A percentile compares a stretch with the other conserved stretches of the same genome.
phyloP scores from a whole-genome alignment of 2,113 vertebrate genomes.

The Mastomys natalensis region DNA sequence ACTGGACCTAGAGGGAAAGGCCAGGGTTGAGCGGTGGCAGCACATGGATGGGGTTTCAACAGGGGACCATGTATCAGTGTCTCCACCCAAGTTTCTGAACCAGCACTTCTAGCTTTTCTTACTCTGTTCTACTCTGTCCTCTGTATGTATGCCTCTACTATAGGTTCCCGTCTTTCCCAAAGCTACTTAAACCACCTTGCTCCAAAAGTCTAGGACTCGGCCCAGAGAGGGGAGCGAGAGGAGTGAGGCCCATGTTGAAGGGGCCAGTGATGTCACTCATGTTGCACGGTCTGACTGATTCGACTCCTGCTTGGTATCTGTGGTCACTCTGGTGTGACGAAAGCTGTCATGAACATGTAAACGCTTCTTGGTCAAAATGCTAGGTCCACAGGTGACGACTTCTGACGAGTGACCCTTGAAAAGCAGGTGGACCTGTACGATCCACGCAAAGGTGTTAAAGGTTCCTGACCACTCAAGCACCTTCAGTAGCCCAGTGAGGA shows the following conservation, averaged over 20 bases:
- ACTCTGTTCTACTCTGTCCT: neutral
- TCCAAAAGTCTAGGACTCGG: neutral
- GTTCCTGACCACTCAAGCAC: neutral
- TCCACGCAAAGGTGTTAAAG: too few species aligned
- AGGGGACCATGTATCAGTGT: neutral
- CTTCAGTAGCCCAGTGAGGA: neutral
- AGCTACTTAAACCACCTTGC: neutral
- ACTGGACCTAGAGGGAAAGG: conserved; percentile 90
- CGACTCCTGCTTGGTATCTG: neutral
- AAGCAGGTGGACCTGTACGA: neutral
- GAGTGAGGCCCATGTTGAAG: neutral
- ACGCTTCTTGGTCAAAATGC: neutral
- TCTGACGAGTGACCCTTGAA: neutral
- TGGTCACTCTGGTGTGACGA: neutral
- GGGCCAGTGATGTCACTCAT: neutral
- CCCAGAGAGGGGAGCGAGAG: neutral
- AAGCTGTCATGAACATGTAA: neutral
- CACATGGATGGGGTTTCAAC: fast-evolving
- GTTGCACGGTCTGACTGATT: neutral
- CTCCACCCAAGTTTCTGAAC: neutral
- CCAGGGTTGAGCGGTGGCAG: neutral
- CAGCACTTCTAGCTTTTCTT: neutral
- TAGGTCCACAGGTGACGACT: neutral
- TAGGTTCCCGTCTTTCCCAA: neutral
- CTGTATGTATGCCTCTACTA: fast-evolving